Base-by-base conservation (phyloP, 2,797 vertebrate genomes). In the Netta rufina region DNA sequence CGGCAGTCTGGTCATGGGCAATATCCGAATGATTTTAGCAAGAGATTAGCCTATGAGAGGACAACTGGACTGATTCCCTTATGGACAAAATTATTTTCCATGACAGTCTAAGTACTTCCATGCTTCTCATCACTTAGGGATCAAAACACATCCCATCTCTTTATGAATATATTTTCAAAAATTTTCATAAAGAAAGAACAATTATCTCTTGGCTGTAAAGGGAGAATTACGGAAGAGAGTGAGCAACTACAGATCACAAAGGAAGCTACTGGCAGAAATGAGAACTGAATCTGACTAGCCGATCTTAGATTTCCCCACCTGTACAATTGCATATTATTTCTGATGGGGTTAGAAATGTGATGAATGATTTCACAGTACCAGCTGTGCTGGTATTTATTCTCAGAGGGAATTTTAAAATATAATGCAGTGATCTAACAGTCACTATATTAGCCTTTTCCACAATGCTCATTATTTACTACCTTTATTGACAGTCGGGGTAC, bases 391-490 rank as follows among this genome's bases (percentile, higher is more conserved):
- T 43, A 39, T 3, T 88, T 78, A 45, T 25, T 81, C 24, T 80
- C 19, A 66, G 15, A 60, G 3, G 62, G 15, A 12, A 24, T 41
- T 79, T 92, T 82, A 53, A 69, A 84, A 47, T 2, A 2, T 49
- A 43, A 33, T 61, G 14, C 11, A 60, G 22, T 60, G 28, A 84
- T 30, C 8, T 83, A 74, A 71, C 71, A 74, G 53, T 33, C 30
- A 41, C 17, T 64, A 2, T 8, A 27, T 70, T 33, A 47, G 1
- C 4, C 76, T 87, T 87, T 61, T 61, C 32, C 6, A 32, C 12
- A 62, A 12, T 65, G 57, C 71, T 0, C 0, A 16, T 33, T 3
- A 17, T 2, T 1, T 33, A 9, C 56, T 60, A 38, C 9, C 7
- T 47, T 58, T 61, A 51, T 3, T 32, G 32, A 54, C 22, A 78